Evolutionary conservation across 2,797 vertebrate genomes (phyloP), one percentile per base, ranked within the genome.

Genomic region (Oreonectes daqikongensis): DNA sequence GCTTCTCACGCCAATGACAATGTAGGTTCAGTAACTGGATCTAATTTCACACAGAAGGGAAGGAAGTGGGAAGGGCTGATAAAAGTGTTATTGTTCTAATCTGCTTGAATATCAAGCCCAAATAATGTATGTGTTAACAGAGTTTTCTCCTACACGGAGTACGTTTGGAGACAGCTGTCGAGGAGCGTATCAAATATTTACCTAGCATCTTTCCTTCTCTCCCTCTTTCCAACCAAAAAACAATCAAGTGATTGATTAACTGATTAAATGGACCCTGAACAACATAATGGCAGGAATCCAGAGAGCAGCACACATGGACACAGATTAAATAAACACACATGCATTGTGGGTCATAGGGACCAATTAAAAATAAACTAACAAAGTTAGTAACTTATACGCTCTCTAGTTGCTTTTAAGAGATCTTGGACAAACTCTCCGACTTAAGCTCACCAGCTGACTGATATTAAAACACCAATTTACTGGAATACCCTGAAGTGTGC

Each of bases 361-460:
- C 80, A 57, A 53, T 20, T 22, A 38, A 52, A 52, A 67, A 64
- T 55, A 7, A 30, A 61, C 69, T 24, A 55, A 55, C 52, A 55
- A 55, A 24, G 52, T 14, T 52, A 53, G 1, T 46, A 11, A 61
- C 24, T 52, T 8, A 11, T 61, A 77, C 50, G 69, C 72, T 71
- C 64, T 81, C 87, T 79, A 83, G 74, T 85, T 85, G 84, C 77
- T 68, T 73, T 80, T 75, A 50, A 53, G 11, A 65, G 6, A 35
- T 42, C 60, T 83, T 75, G 77, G 77, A 77, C 75, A 75, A 76
- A 69, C 61, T 61, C 1, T 42, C 73, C 60, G 79, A 78, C 28
- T 59, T 69, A 26, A 59, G 60, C 22, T 72, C 55, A 52, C 59
- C 72, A 75, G 67, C 59, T 83, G 77, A 77, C 69, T 65, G 38